phyloP scores from a whole-genome alignment of 2,113 vertebrate genomes.

The Chloropsis hardwickii region DNA sequence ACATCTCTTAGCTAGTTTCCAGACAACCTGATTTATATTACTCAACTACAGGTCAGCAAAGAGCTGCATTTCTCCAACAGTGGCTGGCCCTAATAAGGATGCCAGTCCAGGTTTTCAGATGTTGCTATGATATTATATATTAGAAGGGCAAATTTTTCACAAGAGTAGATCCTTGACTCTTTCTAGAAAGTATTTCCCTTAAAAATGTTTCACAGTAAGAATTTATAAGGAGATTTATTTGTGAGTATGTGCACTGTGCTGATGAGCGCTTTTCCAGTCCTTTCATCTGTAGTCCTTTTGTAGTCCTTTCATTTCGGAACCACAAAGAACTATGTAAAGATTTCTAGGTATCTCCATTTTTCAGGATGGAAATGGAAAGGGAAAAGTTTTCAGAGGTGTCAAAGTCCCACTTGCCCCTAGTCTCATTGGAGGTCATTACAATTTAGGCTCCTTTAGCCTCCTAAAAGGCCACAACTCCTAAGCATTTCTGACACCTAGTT shows the following conservation, averaged over 20 bases:
- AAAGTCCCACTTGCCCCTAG: neutral
- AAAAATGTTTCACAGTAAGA: neutral
- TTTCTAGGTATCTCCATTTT: neutral
- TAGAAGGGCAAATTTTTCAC: neutral
- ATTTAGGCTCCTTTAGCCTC: neutral
- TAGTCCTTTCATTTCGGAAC: no score
- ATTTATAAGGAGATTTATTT: neutral
- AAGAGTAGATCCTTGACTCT: neutral
- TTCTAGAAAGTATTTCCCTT: neutral
- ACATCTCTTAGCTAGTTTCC: neutral
- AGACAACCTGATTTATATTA: neutral
- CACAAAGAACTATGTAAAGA: neutral
- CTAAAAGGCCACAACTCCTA: neutral
- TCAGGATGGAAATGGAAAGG: neutral
- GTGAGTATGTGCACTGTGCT: neutral
- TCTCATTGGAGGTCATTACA: neutral
- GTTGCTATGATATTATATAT: neutral
- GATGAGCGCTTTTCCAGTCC: neutral
- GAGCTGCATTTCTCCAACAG: neutral
- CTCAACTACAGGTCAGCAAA: neutral
- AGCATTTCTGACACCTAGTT: neutral
- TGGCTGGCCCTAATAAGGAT: neutral
- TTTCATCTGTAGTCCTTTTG: neutral
- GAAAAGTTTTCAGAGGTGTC: neutral
- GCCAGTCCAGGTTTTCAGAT: neutral